phyloP scores from a whole-genome alignment of 1,140 invertebrate species.

The Brachystomella parvula region DNA sequence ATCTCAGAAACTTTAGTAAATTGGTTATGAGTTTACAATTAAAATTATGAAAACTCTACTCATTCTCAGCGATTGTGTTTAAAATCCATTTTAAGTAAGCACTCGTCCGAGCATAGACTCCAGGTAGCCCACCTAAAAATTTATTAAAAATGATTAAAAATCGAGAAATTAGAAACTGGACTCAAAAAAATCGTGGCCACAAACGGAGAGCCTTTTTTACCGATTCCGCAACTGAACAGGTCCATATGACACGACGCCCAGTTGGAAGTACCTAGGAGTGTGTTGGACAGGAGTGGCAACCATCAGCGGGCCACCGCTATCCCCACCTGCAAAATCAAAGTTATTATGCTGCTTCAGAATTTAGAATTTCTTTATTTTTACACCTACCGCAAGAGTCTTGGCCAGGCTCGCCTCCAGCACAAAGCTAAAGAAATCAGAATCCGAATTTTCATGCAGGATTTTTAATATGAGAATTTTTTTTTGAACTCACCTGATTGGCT shows the following conservation, averaged over 20 bases:
- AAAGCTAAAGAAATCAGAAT: constrained; percentile 16
- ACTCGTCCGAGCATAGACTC: constrained; percentile 64
- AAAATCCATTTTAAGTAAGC: constrained; percentile 62
- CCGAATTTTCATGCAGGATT: neutral
- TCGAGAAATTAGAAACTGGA: constrained; percentile 47
- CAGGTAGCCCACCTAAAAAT: constrained; percentile 39
- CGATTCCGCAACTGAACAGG: constrained; percentile 55
- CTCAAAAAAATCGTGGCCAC: neutral
- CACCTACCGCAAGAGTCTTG: constrained; percentile 30
- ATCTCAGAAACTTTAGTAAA: too few species aligned
- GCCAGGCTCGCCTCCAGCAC: constrained; percentile 30
- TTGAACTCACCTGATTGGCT: constrained; percentile 19
- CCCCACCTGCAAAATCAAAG: neutral
- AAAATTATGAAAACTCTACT: neutral
- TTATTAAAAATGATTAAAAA: neutral
- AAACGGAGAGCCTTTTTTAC: too few species aligned
- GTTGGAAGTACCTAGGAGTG: constrained; percentile 45
- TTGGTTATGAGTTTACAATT: neutral
- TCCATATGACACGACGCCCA: constrained; percentile 52
- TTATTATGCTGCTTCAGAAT: neutral
- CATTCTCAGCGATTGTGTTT: constrained; percentile 34
- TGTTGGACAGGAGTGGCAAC: constrained; percentile 22
- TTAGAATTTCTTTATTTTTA: neutral
- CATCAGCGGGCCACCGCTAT: constrained; percentile 51
- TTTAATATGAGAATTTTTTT: neutral